Evolutionary conservation across 2,113 vertebrate genomes (phyloP).

Genomic region (Salminus brasiliensis): DNA sequence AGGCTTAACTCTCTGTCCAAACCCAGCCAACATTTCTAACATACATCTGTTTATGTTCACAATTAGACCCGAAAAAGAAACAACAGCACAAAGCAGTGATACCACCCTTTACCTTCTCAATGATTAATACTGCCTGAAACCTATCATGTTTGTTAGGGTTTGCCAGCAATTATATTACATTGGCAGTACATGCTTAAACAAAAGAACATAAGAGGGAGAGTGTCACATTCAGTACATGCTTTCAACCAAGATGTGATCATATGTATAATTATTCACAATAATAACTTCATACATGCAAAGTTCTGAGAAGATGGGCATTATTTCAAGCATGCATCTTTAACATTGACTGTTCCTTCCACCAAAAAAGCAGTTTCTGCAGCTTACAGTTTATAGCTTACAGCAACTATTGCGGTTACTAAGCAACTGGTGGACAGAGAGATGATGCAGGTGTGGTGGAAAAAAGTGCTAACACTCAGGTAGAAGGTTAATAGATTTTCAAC

Average conservation of each 20-base stretch:
- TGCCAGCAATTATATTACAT: not conserved
- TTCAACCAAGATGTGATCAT: not conserved
- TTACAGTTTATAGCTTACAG: too few species aligned
- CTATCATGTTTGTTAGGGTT: not conserved
- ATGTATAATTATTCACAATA: too few species aligned
- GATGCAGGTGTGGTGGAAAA: too few species aligned
- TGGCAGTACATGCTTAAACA: not conserved
- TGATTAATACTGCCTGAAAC: not conserved
- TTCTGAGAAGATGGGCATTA: too few species aligned
- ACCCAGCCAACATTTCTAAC: not conserved
- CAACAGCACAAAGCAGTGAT: not conserved
- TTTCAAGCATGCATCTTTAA: too few species aligned
- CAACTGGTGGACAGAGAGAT: too few species aligned
- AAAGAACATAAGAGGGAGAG: not conserved
- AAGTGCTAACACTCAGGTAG: too few species aligned
- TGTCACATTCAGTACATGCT: not conserved
- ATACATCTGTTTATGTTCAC: constrained; percentile 1
- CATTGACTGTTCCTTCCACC: too few species aligned
- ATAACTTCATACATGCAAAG: too few species aligned
- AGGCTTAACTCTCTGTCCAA: constrained; percentile 18
- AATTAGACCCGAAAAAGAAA: constrained; percentile 2
- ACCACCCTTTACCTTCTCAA: not conserved
- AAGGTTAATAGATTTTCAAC: too few species aligned
- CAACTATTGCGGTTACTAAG: too few species aligned
- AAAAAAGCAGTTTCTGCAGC: too few species aligned